Evolutionary conservation across 2,888 invertebrate species (phyloP), one percentile per base, ranked within the genome.

Genomic region (Drosophila borealis): DNA sequence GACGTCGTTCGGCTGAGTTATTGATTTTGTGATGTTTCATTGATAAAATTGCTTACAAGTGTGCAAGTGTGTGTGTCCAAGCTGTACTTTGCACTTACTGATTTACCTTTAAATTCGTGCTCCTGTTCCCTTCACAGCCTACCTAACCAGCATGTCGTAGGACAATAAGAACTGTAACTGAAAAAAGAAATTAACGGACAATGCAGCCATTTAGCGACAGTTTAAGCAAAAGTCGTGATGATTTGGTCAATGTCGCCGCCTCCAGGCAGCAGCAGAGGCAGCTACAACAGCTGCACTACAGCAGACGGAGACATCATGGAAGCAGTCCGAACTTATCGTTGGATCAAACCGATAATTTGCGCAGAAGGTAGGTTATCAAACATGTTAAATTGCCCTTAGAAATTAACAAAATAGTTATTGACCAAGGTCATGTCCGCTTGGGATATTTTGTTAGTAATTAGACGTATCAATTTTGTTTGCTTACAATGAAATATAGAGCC

Each of bases 131-230:
- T 45, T 51, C 36, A 60, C 53, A 75, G 79, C 59, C 21, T 36
- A 51, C 9, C 29, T 44, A 48, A 66, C 46, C 75, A 82, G 78
- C 49, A 88, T 82, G 81, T 77, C 87, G 83, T 88, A 88, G 78
- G 56, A 50, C 49, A 37, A 21, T 49, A 59, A 46, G 50, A 61
- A 56, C 36, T 17, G 19, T 45, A 49, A 56, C n/a, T 54, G 17
- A 53, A 48, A 45, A 48, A 41, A 21, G 61, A 57, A 62, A 55
- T 25, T 55, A 54, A 74, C 70, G 70, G 78, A 90, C 78, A 78
- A 92, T 92, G 92, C 92, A 91, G 85, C 92, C 92, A 60, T 88
- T 90, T 71, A 89, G 83, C 73, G 91, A 92, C 68, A 90, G 87
- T 62, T 78, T 91, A 64, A 91, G 89, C 79, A 92, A 91, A 79